Conservation (phyloP, 2,113 vertebrate species). For the Psilopsiagon aymara region DNA sequence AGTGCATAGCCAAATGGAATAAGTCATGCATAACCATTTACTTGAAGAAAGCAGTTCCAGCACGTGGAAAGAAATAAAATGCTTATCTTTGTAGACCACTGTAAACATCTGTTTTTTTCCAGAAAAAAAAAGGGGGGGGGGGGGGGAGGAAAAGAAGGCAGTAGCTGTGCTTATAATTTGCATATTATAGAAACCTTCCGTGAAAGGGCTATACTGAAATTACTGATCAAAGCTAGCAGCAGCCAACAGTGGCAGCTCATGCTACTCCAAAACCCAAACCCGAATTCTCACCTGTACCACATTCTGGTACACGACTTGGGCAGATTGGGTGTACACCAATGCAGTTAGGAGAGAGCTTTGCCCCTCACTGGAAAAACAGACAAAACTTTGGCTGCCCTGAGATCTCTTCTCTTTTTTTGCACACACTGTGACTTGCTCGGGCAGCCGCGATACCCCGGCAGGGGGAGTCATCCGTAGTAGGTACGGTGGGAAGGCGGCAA, state of each 20-base stretch:
- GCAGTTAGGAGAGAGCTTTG: background rate
- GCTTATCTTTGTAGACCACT: background rate
- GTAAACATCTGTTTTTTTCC: background rate
- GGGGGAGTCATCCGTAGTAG: no score
- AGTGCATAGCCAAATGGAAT: background rate
- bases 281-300: background rate
- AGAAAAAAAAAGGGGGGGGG: no score
- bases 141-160: background rate
- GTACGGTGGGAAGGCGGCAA: fast-evolving
- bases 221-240: background rate
- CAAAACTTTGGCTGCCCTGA: fast-evolving
- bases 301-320: no score
- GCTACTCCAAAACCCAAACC: background rate
- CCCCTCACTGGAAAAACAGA: background rate
- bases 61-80: no score
- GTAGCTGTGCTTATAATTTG: background rate
- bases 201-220: background rate
- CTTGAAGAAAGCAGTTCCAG: background rate
- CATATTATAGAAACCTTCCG: background rate
- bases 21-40: background rate
- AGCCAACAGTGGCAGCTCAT: background rate
- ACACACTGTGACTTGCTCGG: background rate
- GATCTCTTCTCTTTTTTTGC: fast-evolving
- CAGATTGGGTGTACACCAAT: fast-evolving
- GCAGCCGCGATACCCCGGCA: background rate